Percentiles rank a stretch among this genome's conserved stretches.
These are phyloP conservation scores for Peribatodes rhomboidaria DNA, from an alignment of 2,888 invertebrate species.

Conservation along the genomic window DNA sequence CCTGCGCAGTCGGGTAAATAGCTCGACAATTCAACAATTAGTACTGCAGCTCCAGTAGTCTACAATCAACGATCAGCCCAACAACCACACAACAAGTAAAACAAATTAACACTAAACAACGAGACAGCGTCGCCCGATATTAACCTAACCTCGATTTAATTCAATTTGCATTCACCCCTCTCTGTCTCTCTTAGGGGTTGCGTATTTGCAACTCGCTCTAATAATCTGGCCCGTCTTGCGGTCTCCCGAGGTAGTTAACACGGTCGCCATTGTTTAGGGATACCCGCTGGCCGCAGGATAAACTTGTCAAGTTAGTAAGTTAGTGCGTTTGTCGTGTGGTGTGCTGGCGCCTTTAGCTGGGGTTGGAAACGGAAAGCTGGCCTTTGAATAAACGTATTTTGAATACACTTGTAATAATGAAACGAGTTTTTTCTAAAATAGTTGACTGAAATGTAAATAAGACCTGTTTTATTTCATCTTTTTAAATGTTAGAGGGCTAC, in stretches of 20 bases:
- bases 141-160: slow-evolving; percentile 65
- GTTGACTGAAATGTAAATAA: no score
- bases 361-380: slow-evolving; percentile 3
- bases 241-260: slow-evolving; percentile 55
- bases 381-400: background rate
- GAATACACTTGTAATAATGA: no score
- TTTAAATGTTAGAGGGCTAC: no score
- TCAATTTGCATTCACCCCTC: slow-evolving; percentile 63
- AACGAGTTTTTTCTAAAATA: no score
- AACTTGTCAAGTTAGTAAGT: slow-evolving; percentile 54
- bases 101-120: slow-evolving; percentile 51
- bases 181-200: slow-evolving; percentile 33
- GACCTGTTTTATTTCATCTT: no score
- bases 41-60: background rate
- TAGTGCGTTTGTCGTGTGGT: slow-evolving; percentile 46
- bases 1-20: no score
- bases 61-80: slow-evolving; percentile 5
- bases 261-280: slow-evolving; percentile 52
- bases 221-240: slow-evolving; percentile 65
- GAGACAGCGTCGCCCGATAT: slow-evolving; percentile 58
- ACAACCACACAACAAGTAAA: slow-evolving; percentile 37
- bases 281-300: slow-evolving; percentile 48
- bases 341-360: slow-evolving; percentile 14
- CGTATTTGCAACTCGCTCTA: slow-evolving; percentile 17
- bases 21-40: background rate